Conservation (phyloP, 2,888 invertebrate genomes). For the Troilus luridus region DNA sequence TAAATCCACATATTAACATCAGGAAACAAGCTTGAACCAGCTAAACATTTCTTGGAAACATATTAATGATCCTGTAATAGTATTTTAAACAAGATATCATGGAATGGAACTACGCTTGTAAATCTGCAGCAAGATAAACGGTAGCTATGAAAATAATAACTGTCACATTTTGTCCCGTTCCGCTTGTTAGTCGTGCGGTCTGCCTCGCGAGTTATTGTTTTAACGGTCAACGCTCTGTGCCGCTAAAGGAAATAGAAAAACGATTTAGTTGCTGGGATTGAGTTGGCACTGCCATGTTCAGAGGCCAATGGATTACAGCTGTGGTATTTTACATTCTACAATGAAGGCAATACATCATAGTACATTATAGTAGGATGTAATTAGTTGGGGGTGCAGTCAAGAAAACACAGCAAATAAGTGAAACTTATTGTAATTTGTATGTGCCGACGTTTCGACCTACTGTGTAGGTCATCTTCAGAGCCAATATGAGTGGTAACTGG, state of each 20-base stretch:
- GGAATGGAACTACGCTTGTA: background rate
- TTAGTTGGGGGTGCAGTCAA: too few species aligned
- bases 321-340: too few species aligned
- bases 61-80: background rate
- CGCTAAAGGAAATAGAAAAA: conserved; percentile 12
- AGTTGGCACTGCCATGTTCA: background rate
- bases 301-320: background rate
- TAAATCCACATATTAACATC: background rate
- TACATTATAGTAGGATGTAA: too few species aligned
- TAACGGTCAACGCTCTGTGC: background rate
- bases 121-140: background rate
- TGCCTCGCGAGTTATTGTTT: conserved; percentile 14
- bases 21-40: background rate
- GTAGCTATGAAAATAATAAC: background rate
- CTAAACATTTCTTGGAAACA: background rate
- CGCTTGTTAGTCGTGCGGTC: conserved; percentile 10
- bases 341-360: too few species aligned
- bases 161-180: conserved; percentile 25
- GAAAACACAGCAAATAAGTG: too few species aligned
- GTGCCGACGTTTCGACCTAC: too few species aligned
- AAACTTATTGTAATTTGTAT: too few species aligned
- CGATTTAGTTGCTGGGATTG: conserved; percentile 16
- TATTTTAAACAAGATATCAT: background rate
- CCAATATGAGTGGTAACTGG: too few species aligned
- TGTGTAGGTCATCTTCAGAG: too few species aligned